Evolutionary conservation across 1,140 invertebrate genomes (phyloP).

Genomic region (Teleopsis dalmanni): DNA sequence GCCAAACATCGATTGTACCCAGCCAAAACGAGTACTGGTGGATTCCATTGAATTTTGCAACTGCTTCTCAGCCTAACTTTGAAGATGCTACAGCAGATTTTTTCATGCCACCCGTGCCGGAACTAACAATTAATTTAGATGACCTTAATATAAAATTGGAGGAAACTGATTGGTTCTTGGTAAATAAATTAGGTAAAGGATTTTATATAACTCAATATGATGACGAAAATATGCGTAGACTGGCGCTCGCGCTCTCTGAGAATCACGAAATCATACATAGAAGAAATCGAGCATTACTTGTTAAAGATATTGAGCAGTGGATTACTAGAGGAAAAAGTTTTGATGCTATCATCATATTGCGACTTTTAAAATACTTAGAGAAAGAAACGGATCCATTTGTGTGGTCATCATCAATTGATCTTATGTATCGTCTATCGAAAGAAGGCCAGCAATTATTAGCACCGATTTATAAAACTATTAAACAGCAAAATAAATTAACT

Average conservation of each 20-base stretch:
- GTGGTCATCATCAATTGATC: no score
- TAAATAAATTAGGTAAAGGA: conserved; percentile 56
- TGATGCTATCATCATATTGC: no score
- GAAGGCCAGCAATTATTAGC: no score
- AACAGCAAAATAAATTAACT: no score
- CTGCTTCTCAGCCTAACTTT: conserved; percentile 42
- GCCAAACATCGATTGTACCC: conserved; percentile 42
- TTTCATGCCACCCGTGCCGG: conserved; percentile 27
- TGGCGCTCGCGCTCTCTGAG: conserved; percentile 46
- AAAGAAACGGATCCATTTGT: no score
- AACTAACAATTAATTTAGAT: conserved; percentile 20
- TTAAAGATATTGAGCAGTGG: conserved; percentile 52
- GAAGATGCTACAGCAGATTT: conserved; percentile 40
- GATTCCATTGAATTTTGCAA: conserved; percentile 53
- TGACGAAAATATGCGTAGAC: conserved; percentile 44
- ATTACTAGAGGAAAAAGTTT: no score
- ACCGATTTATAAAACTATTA: no score
- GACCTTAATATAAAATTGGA: conserved; percentile 23
- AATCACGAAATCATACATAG: conserved; percentile 47
- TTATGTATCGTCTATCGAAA: no score
- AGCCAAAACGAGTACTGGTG: conserved; percentile 44
- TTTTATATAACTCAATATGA: conserved; percentile 62
- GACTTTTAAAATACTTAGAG: no score
- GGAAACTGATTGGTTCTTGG: conserved; percentile 50
- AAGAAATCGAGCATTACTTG: conserved; percentile 55